A percentile compares a stretch with the other conserved stretches of the same genome.
Conservation (phyloP, 1,140 invertebrate species). For the Gyrodactylus salaris region DNA sequence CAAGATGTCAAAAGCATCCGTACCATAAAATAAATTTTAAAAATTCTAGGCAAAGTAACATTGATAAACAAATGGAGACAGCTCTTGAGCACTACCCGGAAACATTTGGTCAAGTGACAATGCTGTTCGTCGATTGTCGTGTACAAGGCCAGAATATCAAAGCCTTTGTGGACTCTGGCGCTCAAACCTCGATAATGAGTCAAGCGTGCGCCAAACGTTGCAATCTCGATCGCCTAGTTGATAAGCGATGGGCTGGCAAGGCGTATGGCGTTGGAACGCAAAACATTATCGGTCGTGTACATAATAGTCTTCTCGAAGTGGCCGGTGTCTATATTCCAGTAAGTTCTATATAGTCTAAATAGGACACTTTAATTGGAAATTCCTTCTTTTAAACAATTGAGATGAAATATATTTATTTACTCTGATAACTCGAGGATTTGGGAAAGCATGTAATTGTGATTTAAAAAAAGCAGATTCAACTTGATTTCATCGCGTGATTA, state of each 20-base stretch:
- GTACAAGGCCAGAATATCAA: slow-evolving; percentile 73
- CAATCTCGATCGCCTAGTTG: slow-evolving; percentile 70
- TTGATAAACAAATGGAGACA: slow-evolving; percentile 87
- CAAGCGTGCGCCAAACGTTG: slow-evolving; percentile 34
- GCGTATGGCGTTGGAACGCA: slow-evolving; percentile 66
- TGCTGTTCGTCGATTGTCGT: slow-evolving; percentile 46
- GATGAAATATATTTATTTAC: too few relatives aligned
- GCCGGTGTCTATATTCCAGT: not conserved
- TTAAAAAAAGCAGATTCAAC: too few relatives aligned
- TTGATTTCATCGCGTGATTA: too few relatives aligned
- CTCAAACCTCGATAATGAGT: slow-evolving; percentile 25
- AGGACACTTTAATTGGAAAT: not conserved
- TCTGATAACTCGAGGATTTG: too few relatives aligned
- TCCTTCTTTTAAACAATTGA: not conserved
- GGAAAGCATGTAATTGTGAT: too few relatives aligned
- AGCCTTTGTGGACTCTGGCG: slow-evolving; percentile 67
- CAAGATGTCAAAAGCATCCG: not conserved
- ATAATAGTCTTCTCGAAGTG: slow-evolving; percentile 33
- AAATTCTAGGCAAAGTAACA: slow-evolving; percentile 72
- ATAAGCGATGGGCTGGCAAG: slow-evolving; percentile 62
- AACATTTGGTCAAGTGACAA: slow-evolving; percentile 73
- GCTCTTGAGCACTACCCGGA: slow-evolving; percentile 92
- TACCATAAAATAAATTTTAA: slow-evolving; percentile 9
- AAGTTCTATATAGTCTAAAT: not conserved
- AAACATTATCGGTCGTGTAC: slow-evolving; percentile 66